Conservation (phyloP, 2,113 vertebrate genomes). For the Ascaphus truei region DNA sequence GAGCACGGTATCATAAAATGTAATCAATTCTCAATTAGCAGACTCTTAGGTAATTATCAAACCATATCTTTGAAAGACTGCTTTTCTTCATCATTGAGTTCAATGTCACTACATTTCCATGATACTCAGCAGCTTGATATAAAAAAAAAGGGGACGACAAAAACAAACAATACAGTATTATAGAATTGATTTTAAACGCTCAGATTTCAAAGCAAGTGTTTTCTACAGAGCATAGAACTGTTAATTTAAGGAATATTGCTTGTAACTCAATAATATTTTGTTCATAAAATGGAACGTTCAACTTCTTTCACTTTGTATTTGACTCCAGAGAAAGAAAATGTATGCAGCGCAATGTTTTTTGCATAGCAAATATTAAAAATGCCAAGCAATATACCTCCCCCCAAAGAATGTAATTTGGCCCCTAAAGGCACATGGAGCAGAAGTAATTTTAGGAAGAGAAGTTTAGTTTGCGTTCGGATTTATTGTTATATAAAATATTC, state of each 20-base stretch:
- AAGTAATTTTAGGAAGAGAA: too few species aligned
- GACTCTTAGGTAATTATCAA: slow-evolving; percentile 29
- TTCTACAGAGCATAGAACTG: too few species aligned
- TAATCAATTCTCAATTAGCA: slow-evolving; percentile 39
- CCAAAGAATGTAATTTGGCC: too few species aligned
- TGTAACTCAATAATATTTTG: neutral
- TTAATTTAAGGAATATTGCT: neutral
- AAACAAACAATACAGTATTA: neutral
- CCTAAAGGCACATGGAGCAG: too few species aligned
- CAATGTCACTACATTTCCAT: slow-evolving; percentile 27
- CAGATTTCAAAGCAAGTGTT: neutral
- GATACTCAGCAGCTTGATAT: neutral
- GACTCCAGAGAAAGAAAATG: too few species aligned
- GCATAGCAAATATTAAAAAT: too few species aligned
- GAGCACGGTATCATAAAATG: slow-evolving; percentile 43
- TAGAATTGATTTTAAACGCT: neutral
- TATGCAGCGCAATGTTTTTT: too few species aligned
- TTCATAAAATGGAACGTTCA: too few species aligned
- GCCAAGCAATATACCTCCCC: too few species aligned
- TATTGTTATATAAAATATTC: too few species aligned
- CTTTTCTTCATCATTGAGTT: neutral
- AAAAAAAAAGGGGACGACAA: neutral
- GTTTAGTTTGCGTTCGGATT: too few species aligned
- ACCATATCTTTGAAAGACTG: neutral
- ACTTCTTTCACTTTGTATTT: too few species aligned